Conservation (phyloP, 2,888 invertebrate species). For the Erebia palarica region DNA sequence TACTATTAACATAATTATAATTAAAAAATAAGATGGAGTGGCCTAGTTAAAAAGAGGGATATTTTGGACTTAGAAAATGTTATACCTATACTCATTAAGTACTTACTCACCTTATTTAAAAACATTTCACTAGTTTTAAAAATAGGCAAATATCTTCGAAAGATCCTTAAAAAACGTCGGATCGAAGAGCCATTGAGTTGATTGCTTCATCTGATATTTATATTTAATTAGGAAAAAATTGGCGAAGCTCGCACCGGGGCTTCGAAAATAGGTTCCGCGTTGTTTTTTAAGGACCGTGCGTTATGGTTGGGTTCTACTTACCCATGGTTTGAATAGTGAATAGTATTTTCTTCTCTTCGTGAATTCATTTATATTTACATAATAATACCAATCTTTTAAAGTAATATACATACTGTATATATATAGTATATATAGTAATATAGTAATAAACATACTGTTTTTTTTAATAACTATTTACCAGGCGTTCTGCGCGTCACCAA, state of each 20-base stretch:
- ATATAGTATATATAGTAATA: too few species aligned
- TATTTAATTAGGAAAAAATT: constrained; percentile 72
- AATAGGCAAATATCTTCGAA: constrained; percentile 15
- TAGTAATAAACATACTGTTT: too few species aligned
- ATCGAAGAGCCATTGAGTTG: constrained; percentile 55
- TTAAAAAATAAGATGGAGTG: too few species aligned
- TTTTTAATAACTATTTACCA: too few species aligned
- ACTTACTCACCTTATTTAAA: neutral
- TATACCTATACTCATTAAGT: neutral
- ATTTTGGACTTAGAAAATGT: neutral
- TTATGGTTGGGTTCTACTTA: neutral
- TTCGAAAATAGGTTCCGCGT: neutral
- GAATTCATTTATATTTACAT: too few species aligned
- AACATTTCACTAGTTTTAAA: constrained; percentile 2
- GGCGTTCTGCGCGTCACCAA: too few species aligned
- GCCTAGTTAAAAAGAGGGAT: neutral
- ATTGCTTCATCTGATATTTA: constrained; percentile 77
- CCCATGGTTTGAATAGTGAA: neutral
- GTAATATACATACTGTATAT: too few species aligned
- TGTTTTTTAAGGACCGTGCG: neutral
- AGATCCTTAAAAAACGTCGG: constrained; percentile 18
- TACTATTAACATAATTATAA: too few species aligned
- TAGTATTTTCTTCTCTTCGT: too few species aligned
- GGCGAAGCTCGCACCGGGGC: neutral
- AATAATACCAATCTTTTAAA: too few species aligned